Base-by-base conservation (phyloP, 2,888 invertebrate genomes). In the Tubulanus polymorphus region DNA sequence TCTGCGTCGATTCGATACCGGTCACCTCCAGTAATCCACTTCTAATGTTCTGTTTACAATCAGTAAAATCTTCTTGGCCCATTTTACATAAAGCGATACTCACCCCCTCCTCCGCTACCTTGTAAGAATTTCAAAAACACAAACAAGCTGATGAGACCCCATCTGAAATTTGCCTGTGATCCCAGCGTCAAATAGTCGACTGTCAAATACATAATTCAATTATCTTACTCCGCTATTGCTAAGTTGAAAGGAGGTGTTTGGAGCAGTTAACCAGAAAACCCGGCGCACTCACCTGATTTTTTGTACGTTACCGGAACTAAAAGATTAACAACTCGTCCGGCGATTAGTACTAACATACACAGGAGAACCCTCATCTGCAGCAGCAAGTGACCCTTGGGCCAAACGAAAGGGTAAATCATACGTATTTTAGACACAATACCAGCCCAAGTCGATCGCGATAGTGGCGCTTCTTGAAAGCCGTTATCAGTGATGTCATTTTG, bases 301-400 rank as follows among this genome's bases (percentile, higher is more conserved):
- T 92, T 93, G 79, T 89, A 91, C 80, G 92, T 95, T 72, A 97
- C 87, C 45, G 96, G 97, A 52, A 95, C 90, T 74, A 86, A 91
- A 1, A 97, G 83, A 81, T 96, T 97, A 64, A 93, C 87, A 1
- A 87, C 86, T 69, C 97, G 85, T 18, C 95, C 96, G 15, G 82
- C 84, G 10, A 86, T 77, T 47, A 99, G 83, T 10, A 92, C 80
- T 0, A 85, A 5, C 37, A 97, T 84, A 79, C 96, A 96, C 54
- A 91, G 71, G 20, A 93, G 56, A 1, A 97, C 94, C 56, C 88
- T 83, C 1, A 69, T 12, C 79, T 97, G 96, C 3, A 97, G 83
- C 8, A 83, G 68, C 23, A 81, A 52, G 73, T 88, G 88, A 67
- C 88, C 90, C 70, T 86, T 88, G 0, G 97, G 97, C 97, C 97